Evolutionary conservation across 1,140 invertebrate genomes (phyloP).

Genomic region (Drosophila tristis): DNA sequence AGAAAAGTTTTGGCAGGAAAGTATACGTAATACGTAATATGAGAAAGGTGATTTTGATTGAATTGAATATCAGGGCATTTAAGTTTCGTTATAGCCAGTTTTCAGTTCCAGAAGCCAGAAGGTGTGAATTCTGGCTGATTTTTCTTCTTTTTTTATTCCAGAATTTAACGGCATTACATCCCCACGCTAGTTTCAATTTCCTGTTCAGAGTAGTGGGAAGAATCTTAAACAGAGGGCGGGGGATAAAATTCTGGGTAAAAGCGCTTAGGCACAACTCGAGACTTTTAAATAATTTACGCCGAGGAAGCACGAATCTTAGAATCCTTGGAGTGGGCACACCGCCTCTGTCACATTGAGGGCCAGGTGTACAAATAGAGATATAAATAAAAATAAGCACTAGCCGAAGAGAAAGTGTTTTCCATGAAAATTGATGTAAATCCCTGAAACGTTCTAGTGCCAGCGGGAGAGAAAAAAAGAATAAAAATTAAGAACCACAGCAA

Average conservation of each 20-base stretch:
- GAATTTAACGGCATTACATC: conserved; percentile 35
- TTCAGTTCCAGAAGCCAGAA: too few relatives aligned
- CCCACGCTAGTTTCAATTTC: conserved; percentile 44
- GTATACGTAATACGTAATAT: too few relatives aligned
- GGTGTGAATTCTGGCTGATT: too few relatives aligned
- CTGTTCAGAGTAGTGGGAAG: conserved; percentile 12
- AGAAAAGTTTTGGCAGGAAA: conserved; percentile 5
- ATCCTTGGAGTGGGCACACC: conserved; percentile 34
- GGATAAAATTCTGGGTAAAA: conserved; percentile 39
- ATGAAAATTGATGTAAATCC: conserved; percentile 57
- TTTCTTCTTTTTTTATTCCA: conserved; percentile 42
- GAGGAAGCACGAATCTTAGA: conserved; percentile 57
- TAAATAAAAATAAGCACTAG: conserved; percentile 60
- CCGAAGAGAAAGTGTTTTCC: conserved; percentile 24
- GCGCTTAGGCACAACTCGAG: conserved; percentile 69
- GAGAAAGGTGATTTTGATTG: too few relatives aligned
- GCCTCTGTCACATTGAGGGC: conserved; percentile 25
- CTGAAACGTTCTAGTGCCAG: not conserved
- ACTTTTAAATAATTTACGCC: conserved; percentile 76
- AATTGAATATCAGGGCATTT: not conserved
- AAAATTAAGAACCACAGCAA: too few relatives aligned
- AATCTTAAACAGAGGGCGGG: not conserved
- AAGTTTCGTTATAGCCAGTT: conserved; percentile 5
- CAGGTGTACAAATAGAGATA: conserved; percentile 62
- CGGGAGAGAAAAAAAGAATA: not conserved